phyloP scores from a whole-genome alignment of 2,113 vertebrate species.

The Polyodon spathula region DNA sequence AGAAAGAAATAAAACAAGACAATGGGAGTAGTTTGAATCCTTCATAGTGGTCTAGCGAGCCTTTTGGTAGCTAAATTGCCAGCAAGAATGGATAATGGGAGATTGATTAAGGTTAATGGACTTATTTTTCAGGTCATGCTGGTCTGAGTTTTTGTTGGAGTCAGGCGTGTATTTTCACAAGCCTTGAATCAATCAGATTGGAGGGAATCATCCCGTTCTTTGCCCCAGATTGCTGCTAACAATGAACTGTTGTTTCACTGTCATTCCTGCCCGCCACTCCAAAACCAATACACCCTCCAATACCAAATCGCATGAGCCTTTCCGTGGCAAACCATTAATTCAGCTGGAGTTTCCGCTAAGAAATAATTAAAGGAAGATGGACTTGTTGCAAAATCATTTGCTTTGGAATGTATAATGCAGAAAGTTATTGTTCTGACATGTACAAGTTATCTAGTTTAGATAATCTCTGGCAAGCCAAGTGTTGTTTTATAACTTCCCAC shows the following conservation, averaged over 20 bases:
- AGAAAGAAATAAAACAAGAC: conserved; percentile 34
- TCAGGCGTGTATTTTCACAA: conserved; percentile 46
- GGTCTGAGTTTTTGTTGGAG: conserved; percentile 39
- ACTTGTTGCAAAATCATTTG: no score
- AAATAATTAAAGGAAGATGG: no score
- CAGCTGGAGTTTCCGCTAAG: no score
- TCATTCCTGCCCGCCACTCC: conserved; percentile 17
- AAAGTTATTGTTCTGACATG: no score
- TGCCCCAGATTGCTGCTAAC: conserved; percentile 32
- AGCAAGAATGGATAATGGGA: conserved; percentile 60
- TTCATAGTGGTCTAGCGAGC: conserved; percentile 35
- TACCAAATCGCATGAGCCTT: background rate
- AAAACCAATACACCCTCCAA: background rate
- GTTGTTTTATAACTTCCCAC: no score
- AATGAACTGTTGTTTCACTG: conserved; percentile 55
- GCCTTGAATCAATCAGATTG: conserved; percentile 62
- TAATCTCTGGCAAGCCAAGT: no score
- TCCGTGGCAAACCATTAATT: background rate
- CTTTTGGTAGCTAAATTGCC: conserved; percentile 46
- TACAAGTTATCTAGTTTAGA: no score
- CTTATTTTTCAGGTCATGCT: conserved; percentile 65
- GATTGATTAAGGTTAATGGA: conserved; percentile 77
- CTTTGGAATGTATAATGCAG: no score
- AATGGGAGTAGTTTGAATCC: conserved; percentile 50
- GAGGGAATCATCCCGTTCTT: conserved; percentile 31